These are phyloP conservation scores for Arion vulgaris DNA, from an alignment of 1,140 invertebrate species.

Conservation along the genomic window DNA sequence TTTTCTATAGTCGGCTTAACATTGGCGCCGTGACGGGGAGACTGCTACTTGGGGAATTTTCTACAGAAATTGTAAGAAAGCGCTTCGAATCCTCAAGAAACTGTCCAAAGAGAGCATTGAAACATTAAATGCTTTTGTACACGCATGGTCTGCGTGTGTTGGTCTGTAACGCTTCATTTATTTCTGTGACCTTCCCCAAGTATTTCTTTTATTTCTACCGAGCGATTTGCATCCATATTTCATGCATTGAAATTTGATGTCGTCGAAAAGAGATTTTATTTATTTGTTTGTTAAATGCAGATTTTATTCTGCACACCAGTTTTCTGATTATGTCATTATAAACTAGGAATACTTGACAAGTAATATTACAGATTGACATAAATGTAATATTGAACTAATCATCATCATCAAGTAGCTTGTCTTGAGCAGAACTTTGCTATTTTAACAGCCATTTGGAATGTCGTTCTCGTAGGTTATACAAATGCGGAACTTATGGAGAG, in stretches of 20 bases:
- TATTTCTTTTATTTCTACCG: background rate
- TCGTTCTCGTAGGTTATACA: too few species aligned
- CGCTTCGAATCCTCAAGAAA: background rate
- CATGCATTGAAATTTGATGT: background rate
- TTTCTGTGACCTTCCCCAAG: background rate
- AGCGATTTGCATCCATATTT: background rate
- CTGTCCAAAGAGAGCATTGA: background rate
- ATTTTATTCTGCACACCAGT: too few species aligned
- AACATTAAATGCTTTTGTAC: background rate
- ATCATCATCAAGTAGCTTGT: too few species aligned
- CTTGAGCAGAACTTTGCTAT: too few species aligned
- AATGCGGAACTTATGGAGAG: too few species aligned
- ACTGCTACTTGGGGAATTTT: background rate
- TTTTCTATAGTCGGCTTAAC: slow-evolving; percentile 16
- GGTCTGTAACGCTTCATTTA: slow-evolving; percentile 6
- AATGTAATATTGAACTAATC: too few species aligned
- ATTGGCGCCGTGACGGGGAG: background rate
- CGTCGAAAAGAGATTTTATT: background rate
- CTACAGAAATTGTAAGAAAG: background rate
- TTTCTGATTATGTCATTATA: too few species aligned
- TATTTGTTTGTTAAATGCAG: background rate
- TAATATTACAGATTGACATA: too few species aligned
- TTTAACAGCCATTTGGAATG: too few species aligned
- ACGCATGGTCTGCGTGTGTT: background rate
- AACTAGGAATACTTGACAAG: too few species aligned